Evolutionary conservation across 30 jellyfish, hydroid and myxozoan species (phyloP).

Genomic region (Hydractinia symbiolongicarpus): DNA sequence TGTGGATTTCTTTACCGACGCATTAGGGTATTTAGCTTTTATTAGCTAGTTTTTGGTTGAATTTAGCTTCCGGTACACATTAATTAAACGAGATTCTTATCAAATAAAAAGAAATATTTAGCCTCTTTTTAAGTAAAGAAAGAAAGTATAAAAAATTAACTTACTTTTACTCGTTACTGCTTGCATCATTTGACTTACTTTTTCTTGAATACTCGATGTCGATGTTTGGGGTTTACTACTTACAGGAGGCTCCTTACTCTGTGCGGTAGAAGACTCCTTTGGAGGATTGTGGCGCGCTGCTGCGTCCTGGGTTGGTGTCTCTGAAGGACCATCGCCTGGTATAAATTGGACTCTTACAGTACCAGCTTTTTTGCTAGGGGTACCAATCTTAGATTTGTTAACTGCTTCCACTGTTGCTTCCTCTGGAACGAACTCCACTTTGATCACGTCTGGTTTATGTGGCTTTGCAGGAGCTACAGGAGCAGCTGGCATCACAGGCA

Average conservation of each 20-base stretch:
- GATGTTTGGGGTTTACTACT: not conserved
- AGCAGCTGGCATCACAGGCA: constrained; percentile 16
- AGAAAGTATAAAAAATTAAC: too few relatives aligned
- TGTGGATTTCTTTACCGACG: too few relatives aligned
- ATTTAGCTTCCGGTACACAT: too few relatives aligned
- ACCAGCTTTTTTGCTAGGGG: constrained; percentile 23
- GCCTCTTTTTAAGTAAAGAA: too few relatives aligned
- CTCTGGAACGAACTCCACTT: constrained; percentile 93
- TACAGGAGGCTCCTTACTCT: not conserved
- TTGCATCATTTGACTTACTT: too few relatives aligned
- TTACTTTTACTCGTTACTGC: too few relatives aligned
- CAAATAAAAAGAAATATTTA: too few relatives aligned
- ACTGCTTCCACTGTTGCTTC: constrained; percentile 43
- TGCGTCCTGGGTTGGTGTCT: constrained; percentile 10
- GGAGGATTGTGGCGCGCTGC: not conserved
- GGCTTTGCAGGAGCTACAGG: constrained; percentile 18
- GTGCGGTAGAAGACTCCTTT: not conserved
- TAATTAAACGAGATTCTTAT: too few relatives aligned
- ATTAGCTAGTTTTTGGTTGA: too few relatives aligned
- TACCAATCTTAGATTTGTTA: constrained; percentile 5
- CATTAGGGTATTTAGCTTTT: too few relatives aligned
- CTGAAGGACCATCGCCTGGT: constrained; percentile 20
- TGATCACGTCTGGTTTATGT: constrained; percentile 74
- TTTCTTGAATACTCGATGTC: too few relatives aligned
- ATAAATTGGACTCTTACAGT: constrained; percentile 33